phyloP scores from a whole-genome alignment of 2,113 vertebrate species.

The Sceloporus tristichus region DNA sequence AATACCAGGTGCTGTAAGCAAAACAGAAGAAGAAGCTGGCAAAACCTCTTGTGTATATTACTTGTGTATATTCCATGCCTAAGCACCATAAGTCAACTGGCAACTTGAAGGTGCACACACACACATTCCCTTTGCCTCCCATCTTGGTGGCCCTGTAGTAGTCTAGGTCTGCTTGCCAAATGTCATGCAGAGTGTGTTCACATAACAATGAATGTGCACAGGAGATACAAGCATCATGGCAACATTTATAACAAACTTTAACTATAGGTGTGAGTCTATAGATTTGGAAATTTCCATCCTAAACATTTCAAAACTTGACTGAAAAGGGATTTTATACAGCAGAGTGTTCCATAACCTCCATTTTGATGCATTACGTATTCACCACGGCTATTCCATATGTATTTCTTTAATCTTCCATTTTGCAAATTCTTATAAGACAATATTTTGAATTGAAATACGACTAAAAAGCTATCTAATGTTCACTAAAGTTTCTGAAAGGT shows the following conservation, averaged over 20 bases:
- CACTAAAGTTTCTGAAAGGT: constrained; percentile 41
- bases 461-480: constrained; percentile 49
- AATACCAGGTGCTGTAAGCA: too few relatives aligned
- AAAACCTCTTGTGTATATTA: too few relatives aligned
- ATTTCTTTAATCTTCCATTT: constrained; percentile 43
- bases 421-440: constrained; percentile 42
- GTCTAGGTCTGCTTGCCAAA: background rate
- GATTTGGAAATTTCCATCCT: background rate
- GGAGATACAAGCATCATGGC: background rate
- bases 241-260: background rate
- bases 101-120: too few relatives aligned
- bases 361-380: constrained; percentile 7
- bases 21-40: too few relatives aligned
- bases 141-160: too few relatives aligned
- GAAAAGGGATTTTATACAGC: constrained; percentile 25
- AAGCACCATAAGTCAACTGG: too few relatives aligned
- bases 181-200: background rate
- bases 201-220: background rate
- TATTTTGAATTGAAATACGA: constrained; percentile 54
- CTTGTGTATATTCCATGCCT: too few relatives aligned
- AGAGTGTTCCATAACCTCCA: background rate
- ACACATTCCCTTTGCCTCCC: too few relatives aligned
- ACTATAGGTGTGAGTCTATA: constrained; percentile 11
- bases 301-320: constrained; percentile 39
- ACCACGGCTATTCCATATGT: background rate